Evolutionary conservation across 2,113 vertebrate genomes (phyloP).

Genomic region (Sisor rabdophorus): DNA sequence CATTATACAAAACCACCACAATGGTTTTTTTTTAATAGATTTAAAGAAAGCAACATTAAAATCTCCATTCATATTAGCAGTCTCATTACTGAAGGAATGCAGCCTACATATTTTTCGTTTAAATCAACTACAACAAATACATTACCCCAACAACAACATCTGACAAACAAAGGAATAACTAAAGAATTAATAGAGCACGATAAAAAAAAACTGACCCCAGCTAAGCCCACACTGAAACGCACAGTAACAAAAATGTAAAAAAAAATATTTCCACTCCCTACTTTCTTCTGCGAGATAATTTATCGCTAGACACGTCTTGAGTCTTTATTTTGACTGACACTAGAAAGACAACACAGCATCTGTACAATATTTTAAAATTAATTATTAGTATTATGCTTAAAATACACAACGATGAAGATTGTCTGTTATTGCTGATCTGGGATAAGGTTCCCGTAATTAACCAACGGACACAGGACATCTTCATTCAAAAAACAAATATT

Average conservation of each 20-base stretch:
- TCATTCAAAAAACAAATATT: conserved; percentile 68
- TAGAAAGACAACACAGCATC: conserved; percentile 48
- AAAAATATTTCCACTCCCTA: conserved; percentile 48
- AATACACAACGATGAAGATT: conserved; percentile 69
- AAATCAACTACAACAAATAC: conserved; percentile 2
- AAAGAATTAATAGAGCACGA: conserved; percentile 9
- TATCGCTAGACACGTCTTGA: conserved; percentile 44
- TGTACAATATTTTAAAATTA: conserved; percentile 56
- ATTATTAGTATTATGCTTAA: conserved; percentile 52
- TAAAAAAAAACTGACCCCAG: conserved; percentile 2
- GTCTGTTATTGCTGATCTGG: conserved; percentile 74
- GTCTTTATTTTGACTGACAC: conserved; percentile 48
- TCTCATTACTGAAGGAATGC: conserved; percentile 23
- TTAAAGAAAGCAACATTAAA: conserved; percentile 5
- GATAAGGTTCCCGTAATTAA: conserved; percentile 59
- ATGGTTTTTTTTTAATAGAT: not conserved
- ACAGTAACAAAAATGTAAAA: conserved; percentile 25
- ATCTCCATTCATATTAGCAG: conserved; percentile 13
- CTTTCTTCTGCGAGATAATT: conserved; percentile 37
- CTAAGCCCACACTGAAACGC: conserved; percentile 11
- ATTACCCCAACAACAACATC: conserved; percentile 17
- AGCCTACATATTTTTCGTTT: conserved; percentile 21
- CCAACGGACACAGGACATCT: conserved; percentile 69
- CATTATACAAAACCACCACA: conserved; percentile 5
- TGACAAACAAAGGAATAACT: conserved; percentile 6